Conservation (phyloP, 2,888 invertebrate species). For the Bugula neritina region DNA sequence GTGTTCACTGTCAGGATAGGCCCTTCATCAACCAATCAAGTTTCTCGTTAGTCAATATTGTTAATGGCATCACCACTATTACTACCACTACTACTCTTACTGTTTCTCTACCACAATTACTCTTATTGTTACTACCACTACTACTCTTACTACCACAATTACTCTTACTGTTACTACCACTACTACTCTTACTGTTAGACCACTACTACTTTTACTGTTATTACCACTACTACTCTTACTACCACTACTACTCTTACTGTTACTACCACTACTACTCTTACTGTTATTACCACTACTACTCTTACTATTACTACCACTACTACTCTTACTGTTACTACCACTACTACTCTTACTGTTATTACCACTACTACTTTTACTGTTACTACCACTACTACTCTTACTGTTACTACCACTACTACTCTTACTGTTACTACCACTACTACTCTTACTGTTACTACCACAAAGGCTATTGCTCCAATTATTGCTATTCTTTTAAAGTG, state of each 20-base stretch:
- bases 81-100: no score
- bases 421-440: not conserved
- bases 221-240: no score
- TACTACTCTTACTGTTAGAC: no score
- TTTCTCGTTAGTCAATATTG: not conserved
- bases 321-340: not conserved
- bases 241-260: no score
- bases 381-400: not conserved
- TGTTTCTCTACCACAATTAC: no score
- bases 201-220: no score
- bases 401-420: not conserved
- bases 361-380: not conserved
- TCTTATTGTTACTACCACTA: no score
- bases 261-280: no score
- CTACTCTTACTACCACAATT: no score
- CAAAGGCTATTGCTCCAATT: not conserved
- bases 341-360: not conserved
- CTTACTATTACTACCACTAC: not conserved
- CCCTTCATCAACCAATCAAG: conserved; percentile 38
- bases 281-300: no score
- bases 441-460: not conserved
- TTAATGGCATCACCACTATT: no score
- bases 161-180: no score
- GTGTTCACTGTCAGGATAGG: conserved; percentile 77
- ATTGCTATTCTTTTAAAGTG: not conserved